A percentile compares a stretch with the other conserved stretches of the same genome.
Conservation (phyloP, 2,888 invertebrate species). For the Phragmatobia fuliginosa region DNA sequence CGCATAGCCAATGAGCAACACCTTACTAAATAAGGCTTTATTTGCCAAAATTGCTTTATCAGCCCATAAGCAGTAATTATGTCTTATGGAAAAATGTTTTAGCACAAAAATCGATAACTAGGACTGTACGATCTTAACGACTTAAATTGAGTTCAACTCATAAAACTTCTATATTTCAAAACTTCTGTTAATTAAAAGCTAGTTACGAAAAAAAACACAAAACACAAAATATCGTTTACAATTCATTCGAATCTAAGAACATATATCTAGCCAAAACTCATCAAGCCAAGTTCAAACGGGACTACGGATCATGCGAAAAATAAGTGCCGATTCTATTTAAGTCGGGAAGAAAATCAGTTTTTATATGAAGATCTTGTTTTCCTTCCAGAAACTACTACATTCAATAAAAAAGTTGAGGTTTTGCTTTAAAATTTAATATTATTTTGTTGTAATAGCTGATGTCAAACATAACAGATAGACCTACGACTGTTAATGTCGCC, state of each 20-base stretch:
- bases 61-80: conserved; percentile 41
- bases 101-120: conserved; percentile 39
- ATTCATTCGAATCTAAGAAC: too few relatives aligned
- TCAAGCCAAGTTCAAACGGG: background rate
- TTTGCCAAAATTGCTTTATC: too few relatives aligned
- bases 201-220: background rate
- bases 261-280: background rate
- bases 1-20: conserved; percentile 39
- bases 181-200: background rate
- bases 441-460: background rate
- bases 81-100: conserved; percentile 50
- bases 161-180: background rate
- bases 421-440: background rate
- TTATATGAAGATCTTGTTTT: background rate
- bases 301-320: background rate
- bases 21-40: conserved; percentile 40
- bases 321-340: background rate
- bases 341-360: background rate
- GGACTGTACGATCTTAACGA: conserved; percentile 34
- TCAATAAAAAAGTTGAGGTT: too few relatives aligned
- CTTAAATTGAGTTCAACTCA: conserved; percentile 20
- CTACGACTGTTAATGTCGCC: background rate
- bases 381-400: background rate
- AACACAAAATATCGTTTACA: background rate
- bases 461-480: conserved; percentile 2